Conservation (phyloP, 2,797 vertebrate species). For the Labroides dimidiatus region DNA sequence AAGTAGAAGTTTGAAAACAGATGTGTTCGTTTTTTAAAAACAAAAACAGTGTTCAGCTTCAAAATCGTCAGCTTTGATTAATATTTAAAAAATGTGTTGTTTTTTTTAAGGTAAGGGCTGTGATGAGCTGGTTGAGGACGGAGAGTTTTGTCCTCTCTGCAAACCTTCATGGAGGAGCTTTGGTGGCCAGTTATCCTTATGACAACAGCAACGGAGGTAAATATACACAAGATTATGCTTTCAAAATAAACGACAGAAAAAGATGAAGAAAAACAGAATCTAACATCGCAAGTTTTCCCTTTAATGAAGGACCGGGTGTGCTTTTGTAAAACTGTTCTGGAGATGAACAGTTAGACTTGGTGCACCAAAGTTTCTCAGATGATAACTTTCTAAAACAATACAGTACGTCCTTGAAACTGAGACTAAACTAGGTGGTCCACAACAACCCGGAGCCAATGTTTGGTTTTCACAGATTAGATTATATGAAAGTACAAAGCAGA, state of each 20-base stretch:
- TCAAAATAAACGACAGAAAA: too few species aligned
- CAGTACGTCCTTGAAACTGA: background rate
- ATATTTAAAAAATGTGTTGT: too few species aligned
- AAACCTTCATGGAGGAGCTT: constrained; percentile 94
- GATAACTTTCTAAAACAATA: background rate
- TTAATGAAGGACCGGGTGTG: too few species aligned
- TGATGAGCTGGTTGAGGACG: constrained; percentile 90
- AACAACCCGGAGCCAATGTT: background rate
- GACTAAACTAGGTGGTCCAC: constrained; percentile 16
- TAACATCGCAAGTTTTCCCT: too few species aligned
- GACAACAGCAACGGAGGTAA: constrained; percentile 91
- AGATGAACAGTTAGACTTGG: background rate
- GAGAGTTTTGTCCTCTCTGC: constrained; percentile 95
- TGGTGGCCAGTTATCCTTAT: constrained; percentile 96
- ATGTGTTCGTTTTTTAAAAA: too few species aligned
- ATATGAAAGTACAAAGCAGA: background rate
- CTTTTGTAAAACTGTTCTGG: too few species aligned
- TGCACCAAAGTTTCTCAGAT: background rate
- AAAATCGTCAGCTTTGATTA: too few species aligned
- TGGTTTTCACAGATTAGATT: constrained; percentile 8
- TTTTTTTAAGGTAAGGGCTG: constrained; percentile 81
- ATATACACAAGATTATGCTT: background rate
- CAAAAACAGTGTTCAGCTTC: too few species aligned
- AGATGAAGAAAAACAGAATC: too few species aligned
- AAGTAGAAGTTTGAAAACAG: too few species aligned